Evolutionary conservation across 2,797 vertebrate genomes (phyloP), one percentile per base, ranked within the genome.

Genomic region (Macrochelys suwanniensis): DNA sequence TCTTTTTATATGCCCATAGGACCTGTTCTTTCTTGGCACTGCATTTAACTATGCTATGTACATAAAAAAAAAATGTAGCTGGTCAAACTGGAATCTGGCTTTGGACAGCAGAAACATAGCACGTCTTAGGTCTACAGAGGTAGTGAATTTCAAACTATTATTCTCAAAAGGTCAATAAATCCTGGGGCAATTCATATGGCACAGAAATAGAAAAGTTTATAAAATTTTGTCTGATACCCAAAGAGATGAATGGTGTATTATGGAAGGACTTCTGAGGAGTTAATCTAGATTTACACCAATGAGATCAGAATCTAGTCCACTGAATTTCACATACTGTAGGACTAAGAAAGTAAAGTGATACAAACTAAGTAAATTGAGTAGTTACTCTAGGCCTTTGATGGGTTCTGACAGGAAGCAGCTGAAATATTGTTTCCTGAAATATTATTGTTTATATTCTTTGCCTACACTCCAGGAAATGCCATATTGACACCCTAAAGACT

Each of bases 221-320:
- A 94, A 90, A 94, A 92, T 6, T 92, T 3, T 45, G 65, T 13
- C 5, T 84, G 74, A 78, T 87, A 82, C 23, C 80, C 2, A 50
- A 23, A 11, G 31, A 84, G 68, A 92, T 82, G 87, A 88, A 93
- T 5, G 23, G 42, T 91, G 15, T 61, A 77, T 87, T 91, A 91
- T 92, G 79, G 19, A 77, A 86, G 87, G 61, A 79, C 89, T 90
- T 89, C 68, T 81, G 87, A 81, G 80, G 2, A 79, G 47, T 80
- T 87, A 77, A 42, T 81, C 0, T 0, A 53, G n/a, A 95, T 94
- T 95, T 95, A 92, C 21, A 92, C 50, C 42, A 94, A 92, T 68
- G 5, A 94, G 81, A 56, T 80, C n/a, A 95, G 80, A 95, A 89
- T 76, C 85, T 28, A 93, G 49, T 33, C 31, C 37, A 42, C 47